These are phyloP conservation scores for Hydroisotoma schaefferi DNA, from an alignment of 2,888 invertebrate genomes.

Conservation along the genomic window DNA sequence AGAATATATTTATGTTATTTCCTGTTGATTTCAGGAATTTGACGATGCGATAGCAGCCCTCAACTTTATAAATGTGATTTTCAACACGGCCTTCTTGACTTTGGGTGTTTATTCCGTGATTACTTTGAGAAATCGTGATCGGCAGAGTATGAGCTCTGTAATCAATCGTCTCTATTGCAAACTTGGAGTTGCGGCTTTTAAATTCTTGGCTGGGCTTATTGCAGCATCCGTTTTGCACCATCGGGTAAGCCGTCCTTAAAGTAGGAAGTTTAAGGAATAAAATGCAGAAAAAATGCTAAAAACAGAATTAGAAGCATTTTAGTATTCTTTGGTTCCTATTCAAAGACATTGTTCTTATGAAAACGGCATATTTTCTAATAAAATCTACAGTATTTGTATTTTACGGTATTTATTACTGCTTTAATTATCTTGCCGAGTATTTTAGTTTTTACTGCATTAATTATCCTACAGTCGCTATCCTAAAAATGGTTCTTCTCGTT, in stretches of 20 bases:
- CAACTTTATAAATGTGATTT: slow-evolving; percentile 37
- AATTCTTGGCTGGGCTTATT: slow-evolving; percentile 29
- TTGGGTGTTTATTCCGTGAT: slow-evolving; percentile 37
- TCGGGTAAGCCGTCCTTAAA: slow-evolving; percentile 34
- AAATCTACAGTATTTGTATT: neutral
- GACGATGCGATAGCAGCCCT: slow-evolving; percentile 38
- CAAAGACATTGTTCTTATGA: too few relatives aligned
- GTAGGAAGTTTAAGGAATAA: too few relatives aligned
- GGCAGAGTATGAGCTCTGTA: slow-evolving; percentile 17
- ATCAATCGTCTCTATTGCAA: slow-evolving; percentile 32
- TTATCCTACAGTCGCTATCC: too few relatives aligned
- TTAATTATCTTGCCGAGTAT: too few relatives aligned
- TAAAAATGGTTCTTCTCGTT: too few relatives aligned
- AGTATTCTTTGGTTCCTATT: neutral
- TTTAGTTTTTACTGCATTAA: too few relatives aligned
- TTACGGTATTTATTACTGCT: too few relatives aligned
- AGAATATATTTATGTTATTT: too few relatives aligned
- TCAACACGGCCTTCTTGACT: slow-evolving; percentile 37
- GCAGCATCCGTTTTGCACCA: slow-evolving; percentile 42
- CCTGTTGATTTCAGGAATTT: slow-evolving; percentile 39
- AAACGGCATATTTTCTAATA: neutral
- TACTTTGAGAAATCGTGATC: slow-evolving; percentile 25
- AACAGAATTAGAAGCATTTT: neutral
- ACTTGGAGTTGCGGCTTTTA: slow-evolving; percentile 33
- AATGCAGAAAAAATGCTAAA: too few relatives aligned